phyloP scores from a whole-genome alignment of 2,888 invertebrate species.

The Leptinotarsa juncta region DNA sequence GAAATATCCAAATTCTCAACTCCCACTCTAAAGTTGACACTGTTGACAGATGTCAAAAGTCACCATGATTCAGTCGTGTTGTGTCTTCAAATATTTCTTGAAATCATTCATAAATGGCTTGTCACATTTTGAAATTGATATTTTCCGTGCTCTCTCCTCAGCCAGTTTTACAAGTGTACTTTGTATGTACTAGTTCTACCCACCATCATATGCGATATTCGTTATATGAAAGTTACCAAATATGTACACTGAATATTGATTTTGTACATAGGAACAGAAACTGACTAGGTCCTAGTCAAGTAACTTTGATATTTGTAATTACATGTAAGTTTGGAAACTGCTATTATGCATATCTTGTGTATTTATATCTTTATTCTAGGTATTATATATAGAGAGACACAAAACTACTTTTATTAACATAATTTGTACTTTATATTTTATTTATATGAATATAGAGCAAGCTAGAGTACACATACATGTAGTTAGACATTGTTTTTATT shows the following conservation, averaged over 20 bases:
- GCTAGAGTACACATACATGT: slow-evolving; percentile 61
- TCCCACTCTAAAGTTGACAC: not conserved
- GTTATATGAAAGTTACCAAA: slow-evolving; percentile 67
- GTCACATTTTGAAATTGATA: slow-evolving; percentile 17
- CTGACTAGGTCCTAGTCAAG: slow-evolving; percentile 65
- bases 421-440: slow-evolving; percentile 61
- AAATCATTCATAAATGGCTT: not conserved
- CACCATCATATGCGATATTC: slow-evolving; percentile 55
- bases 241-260: slow-evolving; percentile 63
- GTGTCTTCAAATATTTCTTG: not conserved
- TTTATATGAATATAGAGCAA: slow-evolving; percentile 58
- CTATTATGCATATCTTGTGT: slow-evolving; percentile 59
- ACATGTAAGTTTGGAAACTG: slow-evolving; percentile 55
- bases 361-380: slow-evolving; percentile 59
- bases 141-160: slow-evolving; percentile 26
- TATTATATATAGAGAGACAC: slow-evolving; percentile 55
- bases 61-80: not conserved
- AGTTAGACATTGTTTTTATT: slow-evolving; percentile 60
- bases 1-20: not conserved
- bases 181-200: slow-evolving; percentile 24
- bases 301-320: slow-evolving; percentile 59
- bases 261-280: slow-evolving; percentile 61
- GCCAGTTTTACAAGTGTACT: slow-evolving; percentile 41
- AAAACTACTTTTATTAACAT: slow-evolving; percentile 58
- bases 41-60: not conserved